Evolutionary conservation across 2,888 invertebrate species (phyloP).

Genomic region (Heliconius hortense): DNA sequence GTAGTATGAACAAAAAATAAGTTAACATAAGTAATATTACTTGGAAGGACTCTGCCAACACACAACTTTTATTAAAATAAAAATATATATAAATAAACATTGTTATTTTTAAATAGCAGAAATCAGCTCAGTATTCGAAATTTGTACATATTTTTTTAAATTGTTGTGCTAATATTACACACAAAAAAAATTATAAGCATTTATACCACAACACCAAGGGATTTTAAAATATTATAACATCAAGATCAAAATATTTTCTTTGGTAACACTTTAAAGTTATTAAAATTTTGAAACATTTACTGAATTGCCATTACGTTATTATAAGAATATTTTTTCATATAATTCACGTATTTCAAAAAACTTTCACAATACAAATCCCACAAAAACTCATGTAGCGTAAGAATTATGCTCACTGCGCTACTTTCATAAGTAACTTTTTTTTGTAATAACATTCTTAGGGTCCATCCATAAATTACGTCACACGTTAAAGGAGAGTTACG

Average conservation of each 20-base stretch:
- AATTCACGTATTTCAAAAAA: not conserved
- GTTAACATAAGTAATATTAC: not conserved
- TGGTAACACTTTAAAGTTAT: conserved; percentile 15
- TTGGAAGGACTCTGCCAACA: not conserved
- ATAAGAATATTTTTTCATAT: not conserved
- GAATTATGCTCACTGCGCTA: not conserved
- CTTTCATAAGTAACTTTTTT: not conserved
- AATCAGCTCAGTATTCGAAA: not conserved
- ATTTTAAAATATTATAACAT: conserved; percentile 3
- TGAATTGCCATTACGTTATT: not conserved
- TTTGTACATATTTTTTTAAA: not conserved
- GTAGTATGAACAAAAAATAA: not conserved
- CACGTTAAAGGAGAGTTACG: not conserved
- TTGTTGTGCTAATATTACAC: not conserved
- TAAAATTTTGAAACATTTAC: not conserved
- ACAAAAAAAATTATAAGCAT: not conserved
- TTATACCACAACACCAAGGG: conserved; percentile 2
- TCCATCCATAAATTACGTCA: not conserved
- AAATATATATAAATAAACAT: not conserved
- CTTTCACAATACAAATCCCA: conserved; percentile 10
- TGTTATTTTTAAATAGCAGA: not conserved
- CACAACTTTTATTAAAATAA: conserved; percentile 9
- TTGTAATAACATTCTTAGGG: not conserved
- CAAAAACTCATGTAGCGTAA: not conserved
- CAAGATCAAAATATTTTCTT: conserved; percentile 13